Percentiles rank a stretch among this genome's conserved stretches.
Evolutionary conservation across 2,888 invertebrate genomes (phyloP).

Genomic region (Scrobipalpa costella): DNA sequence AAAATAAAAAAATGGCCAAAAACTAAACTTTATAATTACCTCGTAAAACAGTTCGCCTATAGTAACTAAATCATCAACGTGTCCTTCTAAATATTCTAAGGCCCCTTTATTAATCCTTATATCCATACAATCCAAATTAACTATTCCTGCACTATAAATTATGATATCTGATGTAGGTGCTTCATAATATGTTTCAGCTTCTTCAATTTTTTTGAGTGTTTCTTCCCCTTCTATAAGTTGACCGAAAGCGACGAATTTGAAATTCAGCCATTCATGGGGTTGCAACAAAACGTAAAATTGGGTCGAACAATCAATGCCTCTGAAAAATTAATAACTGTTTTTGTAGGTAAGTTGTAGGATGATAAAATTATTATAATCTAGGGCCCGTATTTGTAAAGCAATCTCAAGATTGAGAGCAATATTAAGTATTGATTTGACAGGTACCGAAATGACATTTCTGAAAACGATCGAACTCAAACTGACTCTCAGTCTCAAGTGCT

Average conservation of each 20-base stretch:
- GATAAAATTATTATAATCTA: too few relatives aligned
- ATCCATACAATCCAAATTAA: conserved; percentile 64
- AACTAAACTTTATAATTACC: too few relatives aligned
- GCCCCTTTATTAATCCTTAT: conserved; percentile 56
- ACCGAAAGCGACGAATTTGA: conserved; percentile 87
- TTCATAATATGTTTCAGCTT: conserved; percentile 83
- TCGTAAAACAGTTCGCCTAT: conserved; percentile 55
- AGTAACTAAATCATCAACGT: conserved; percentile 59
- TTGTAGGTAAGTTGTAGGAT: too few relatives aligned
- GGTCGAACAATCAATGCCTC: conserved; percentile 83
- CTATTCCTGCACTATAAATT: conserved; percentile 58
- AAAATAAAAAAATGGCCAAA: too few relatives aligned
- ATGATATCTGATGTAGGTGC: conserved; percentile 66
- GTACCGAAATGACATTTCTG: too few relatives aligned
- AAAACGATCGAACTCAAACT: too few relatives aligned
- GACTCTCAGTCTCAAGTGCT: too few relatives aligned
- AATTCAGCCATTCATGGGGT: conserved; percentile 86
- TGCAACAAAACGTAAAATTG: conserved; percentile 87
- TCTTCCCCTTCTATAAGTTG: conserved; percentile 85
- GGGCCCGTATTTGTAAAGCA: too few relatives aligned
- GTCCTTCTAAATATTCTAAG: conserved; percentile 57
- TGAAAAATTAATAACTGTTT: too few relatives aligned
- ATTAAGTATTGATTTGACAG: too few relatives aligned
- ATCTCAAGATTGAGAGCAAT: too few relatives aligned
- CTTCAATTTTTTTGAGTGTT: conserved; percentile 82